Percentiles rank a stretch among this genome's conserved stretches.
phyloP scores from a whole-genome alignment of 2,888 invertebrate genomes.

The Eugnorisma glareosa region DNA sequence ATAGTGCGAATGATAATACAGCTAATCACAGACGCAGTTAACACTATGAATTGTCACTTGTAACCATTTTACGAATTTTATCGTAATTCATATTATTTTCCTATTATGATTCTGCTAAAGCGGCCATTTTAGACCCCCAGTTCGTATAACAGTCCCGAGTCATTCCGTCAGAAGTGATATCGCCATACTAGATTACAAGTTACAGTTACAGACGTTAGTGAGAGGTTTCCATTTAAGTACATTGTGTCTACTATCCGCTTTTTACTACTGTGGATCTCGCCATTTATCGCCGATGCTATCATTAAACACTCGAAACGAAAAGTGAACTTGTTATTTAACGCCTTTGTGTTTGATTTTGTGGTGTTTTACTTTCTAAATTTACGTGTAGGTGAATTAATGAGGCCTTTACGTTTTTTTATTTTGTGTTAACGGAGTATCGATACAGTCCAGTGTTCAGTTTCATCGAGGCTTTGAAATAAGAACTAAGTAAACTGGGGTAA shows the following conservation, averaged over 20 bases:
- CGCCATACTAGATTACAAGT: constrained; percentile 72
- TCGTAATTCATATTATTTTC: too few relatives aligned
- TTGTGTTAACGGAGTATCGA: constrained; percentile 35
- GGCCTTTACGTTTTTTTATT: constrained; percentile 23
- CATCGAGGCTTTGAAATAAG: constrained; percentile 42
- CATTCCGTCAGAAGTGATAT: constrained; percentile 70
- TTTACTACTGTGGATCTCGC: constrained; percentile 75
- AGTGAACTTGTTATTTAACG: constrained; percentile 78
- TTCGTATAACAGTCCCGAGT: constrained; percentile 73
- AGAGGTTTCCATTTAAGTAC: constrained; percentile 81
- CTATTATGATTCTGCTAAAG: too few relatives aligned
- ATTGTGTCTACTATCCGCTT: constrained; percentile 74
- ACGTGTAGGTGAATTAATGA: constrained; percentile 64
- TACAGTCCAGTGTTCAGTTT: constrained; percentile 39
- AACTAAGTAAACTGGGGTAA: constrained; percentile 48
- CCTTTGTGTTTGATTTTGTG: constrained; percentile 72
- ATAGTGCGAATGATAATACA: constrained; percentile 70
- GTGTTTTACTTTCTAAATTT: constrained; percentile 80
- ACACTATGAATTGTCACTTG: too few relatives aligned
- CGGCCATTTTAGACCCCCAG: too few relatives aligned
- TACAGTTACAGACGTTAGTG: constrained; percentile 78
- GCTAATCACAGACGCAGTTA: too few relatives aligned
- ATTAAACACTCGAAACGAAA: constrained; percentile 81
- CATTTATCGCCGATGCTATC: constrained; percentile 78
- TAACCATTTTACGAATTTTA: too few relatives aligned